Base-by-base conservation (phyloP, 2,797 vertebrate genomes). In the Bufotes viridis region DNA sequence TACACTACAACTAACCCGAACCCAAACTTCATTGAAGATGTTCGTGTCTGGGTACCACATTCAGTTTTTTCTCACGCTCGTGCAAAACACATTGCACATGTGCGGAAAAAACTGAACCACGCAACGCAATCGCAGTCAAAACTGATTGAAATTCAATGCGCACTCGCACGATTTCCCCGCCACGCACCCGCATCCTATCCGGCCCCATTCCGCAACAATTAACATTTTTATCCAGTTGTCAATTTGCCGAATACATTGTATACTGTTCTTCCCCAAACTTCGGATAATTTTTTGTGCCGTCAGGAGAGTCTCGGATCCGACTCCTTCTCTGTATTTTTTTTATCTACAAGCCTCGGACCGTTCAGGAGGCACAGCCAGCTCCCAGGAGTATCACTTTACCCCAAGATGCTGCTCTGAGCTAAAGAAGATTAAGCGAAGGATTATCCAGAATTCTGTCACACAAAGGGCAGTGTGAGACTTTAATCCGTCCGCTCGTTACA, bases 361-460 rank as follows among this genome's bases (percentile, higher is more conserved):
- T 87, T 67, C 85, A 87, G 88, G 85, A 84, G 84, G 88, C 74
- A 49, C 55, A 42, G 85, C 88, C 85, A 87, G 88, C 84, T 89
- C 88, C 85, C 88, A 89, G 88, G 88, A 84, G 85, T 89, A 89
- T 89, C 88, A 84, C 51, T 84, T 89, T 89, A 87, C 88, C 49
- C 85, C 85, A 89, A 89, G 88, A 89, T 87, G 88, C 88, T 89
- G 85, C 88, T 87, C 74, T n/a, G 81, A 87, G 81, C 85, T 79
- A 89, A 89, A 89, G 81, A 87, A 89, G 88, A 89, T 89, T 89
- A 89, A 84, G 88, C 74, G 57, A 87, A 82, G 88, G 88, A 89
- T 89, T 89, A 87, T 89, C 88, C 85, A 69, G 88, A 84, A 78
- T 87, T 79, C 80, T 87, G 75, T 86, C 74, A 87, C 84, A 89